phyloP scores from a whole-genome alignment of 2,797 vertebrate genomes.

The Manis crassicaudata region DNA sequence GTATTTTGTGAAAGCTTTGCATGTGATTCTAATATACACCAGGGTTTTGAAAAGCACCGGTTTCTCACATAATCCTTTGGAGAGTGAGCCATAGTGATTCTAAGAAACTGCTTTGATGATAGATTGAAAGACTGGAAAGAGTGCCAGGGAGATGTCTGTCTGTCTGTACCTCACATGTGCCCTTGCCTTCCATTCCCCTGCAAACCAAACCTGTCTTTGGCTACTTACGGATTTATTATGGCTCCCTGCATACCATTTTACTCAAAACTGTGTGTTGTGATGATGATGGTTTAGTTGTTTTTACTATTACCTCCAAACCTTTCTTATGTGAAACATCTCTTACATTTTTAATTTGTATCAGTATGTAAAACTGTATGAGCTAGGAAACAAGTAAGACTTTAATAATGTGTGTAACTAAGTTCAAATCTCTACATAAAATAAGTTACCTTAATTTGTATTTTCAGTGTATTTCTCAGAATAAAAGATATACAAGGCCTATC shows the following conservation, averaged over 20 bases:
- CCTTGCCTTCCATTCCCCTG: not conserved
- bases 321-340: slow-evolving; percentile 3
- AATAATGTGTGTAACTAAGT: not conserved
- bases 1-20: not conserved
- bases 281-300: not conserved
- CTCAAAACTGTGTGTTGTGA: not conserved
- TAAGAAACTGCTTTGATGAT: not conserved
- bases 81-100: not conserved
- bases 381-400: slow-evolving; percentile 6
- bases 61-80: not conserved
- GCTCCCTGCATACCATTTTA: not conserved
- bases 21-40: not conserved
- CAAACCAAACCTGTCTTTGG: not conserved
- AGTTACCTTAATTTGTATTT: slow-evolving; percentile 31
- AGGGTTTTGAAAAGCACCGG: not conserved
- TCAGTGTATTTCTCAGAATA: slow-evolving; percentile 39
- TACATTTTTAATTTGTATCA: not conserved
- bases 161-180: not conserved
- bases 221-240: not conserved
- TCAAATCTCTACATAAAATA: not conserved
- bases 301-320: not conserved
- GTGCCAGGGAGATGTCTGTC: not conserved
- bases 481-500: not conserved
- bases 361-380: not conserved
- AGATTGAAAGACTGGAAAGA: not conserved